Conservation (phyloP, 2,113 vertebrate genomes). For the Mungos mungo region DNA sequence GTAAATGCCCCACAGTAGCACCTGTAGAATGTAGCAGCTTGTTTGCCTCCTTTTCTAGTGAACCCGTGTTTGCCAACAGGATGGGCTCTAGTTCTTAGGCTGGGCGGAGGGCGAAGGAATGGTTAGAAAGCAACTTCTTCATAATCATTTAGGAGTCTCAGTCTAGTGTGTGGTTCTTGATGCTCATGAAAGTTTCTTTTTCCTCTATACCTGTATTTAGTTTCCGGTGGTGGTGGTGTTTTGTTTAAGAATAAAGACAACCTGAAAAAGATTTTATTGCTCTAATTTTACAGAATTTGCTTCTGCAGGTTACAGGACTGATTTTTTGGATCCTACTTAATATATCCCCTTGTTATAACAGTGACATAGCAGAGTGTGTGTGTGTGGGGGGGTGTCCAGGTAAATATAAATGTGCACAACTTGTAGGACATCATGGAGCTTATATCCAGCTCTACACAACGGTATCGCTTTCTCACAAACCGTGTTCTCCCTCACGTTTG, state of each 20-base stretch:
- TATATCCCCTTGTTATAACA: neutral
- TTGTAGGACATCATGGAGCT: neutral
- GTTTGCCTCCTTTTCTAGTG: neutral
- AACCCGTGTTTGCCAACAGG: neutral
- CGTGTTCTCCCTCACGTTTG: neutral
- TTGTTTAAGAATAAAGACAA: neutral
- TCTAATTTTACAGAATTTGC: slow-evolving; percentile 1
- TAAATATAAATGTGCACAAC: neutral
- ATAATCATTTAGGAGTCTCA: neutral
- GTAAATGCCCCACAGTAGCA: neutral
- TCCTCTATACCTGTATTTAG: neutral
- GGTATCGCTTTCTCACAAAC: neutral
- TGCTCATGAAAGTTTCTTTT: neutral
- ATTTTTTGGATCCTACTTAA: neutral
- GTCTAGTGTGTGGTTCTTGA: neutral
- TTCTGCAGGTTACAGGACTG: neutral
- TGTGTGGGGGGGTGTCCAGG: too few relatives aligned
- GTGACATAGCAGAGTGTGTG: neutral
- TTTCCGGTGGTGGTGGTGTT: neutral
- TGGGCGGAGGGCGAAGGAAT: rapidly evolving
- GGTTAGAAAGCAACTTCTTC: neutral
- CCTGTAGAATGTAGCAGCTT: neutral
- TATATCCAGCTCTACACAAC: neutral
- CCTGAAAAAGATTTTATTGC: neutral
- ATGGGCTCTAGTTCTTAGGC: neutral